Conservation (phyloP, 1,140 invertebrate genomes). For the Temnothorax curvispinosus region DNA sequence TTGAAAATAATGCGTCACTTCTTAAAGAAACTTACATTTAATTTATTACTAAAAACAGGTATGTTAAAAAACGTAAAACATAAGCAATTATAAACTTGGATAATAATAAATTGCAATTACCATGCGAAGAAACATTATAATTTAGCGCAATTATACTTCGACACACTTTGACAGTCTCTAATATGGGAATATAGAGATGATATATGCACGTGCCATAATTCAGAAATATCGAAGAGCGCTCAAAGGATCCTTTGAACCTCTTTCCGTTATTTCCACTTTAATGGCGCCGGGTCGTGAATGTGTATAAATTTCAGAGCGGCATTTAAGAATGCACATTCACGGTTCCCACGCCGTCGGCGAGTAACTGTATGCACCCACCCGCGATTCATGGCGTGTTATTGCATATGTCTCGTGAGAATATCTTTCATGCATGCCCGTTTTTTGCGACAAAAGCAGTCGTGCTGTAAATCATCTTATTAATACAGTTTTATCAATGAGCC, state of each 20-base stretch:
- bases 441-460: conserved; percentile 45
- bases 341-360: conserved; percentile 45
- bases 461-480: conserved; percentile 17
- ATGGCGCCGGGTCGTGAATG: conserved; percentile 32
- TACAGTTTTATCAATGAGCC: background rate
- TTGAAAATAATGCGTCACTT: background rate
- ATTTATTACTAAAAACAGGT: background rate
- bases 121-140: background rate
- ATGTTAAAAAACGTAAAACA: background rate
- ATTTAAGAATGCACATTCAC: conserved; percentile 48
- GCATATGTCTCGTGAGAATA: conserved; percentile 49
- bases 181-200: conserved; percentile 14
- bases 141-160: background rate
- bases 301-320: conserved; percentile 56
- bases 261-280: conserved; percentile 57
- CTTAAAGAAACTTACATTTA: conserved; percentile 2
- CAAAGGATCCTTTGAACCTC: conserved; percentile 40
- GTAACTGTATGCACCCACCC: conserved; percentile 51
- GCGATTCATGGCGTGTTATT: conserved; percentile 45
- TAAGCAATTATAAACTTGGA: background rate
- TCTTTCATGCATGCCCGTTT: conserved; percentile 46
- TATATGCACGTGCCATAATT: conserved; percentile 26
- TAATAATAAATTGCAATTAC: background rate
- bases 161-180: background rate
- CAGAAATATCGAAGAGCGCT: conserved; percentile 43